These are phyloP conservation scores for Gymnopithys bicolor DNA, from an alignment of 2,797 vertebrate species.

Conservation along the genomic window DNA sequence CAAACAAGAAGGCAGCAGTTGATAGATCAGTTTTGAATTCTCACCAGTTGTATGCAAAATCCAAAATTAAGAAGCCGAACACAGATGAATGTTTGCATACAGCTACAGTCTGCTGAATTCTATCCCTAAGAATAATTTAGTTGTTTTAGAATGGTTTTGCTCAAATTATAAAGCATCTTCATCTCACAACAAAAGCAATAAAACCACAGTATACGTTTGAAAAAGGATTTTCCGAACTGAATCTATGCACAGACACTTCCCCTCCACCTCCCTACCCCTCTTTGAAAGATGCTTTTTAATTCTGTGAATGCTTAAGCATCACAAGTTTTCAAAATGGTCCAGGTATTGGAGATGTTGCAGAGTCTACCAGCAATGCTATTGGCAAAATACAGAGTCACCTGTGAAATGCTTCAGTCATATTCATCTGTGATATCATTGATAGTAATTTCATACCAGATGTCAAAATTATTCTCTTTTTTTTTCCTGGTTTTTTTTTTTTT, in stretches of 20 bases:
- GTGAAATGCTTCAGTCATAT: not conserved
- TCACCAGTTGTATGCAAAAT: not conserved
- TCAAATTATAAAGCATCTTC: not conserved
- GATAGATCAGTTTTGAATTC: not conserved
- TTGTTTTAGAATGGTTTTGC: not conserved
- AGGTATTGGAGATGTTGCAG: not conserved
- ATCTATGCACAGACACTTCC: not conserved
- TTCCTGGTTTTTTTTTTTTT: not conserved
- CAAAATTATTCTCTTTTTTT: not conserved
- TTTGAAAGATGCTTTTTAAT: not conserved
- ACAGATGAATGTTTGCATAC: not conserved
- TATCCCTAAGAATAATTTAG: not conserved
- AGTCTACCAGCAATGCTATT: not conserved
- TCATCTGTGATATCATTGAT: not conserved
- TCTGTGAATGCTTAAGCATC: not conserved
- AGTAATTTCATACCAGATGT: not conserved
- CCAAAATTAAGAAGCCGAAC: not conserved
- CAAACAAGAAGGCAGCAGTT: not conserved
- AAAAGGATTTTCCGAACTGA: not conserved
- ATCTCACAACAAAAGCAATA: not conserved
- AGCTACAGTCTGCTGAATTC: not conserved
- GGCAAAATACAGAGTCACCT: not conserved
- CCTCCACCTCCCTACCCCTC: fast-evolving
- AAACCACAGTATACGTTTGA: not conserved
- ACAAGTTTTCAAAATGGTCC: not conserved